Percentiles rank a stretch among this genome's conserved stretches.
Evolutionary conservation across 2,113 vertebrate genomes (phyloP).

Genomic region (Malurus elegans): DNA sequence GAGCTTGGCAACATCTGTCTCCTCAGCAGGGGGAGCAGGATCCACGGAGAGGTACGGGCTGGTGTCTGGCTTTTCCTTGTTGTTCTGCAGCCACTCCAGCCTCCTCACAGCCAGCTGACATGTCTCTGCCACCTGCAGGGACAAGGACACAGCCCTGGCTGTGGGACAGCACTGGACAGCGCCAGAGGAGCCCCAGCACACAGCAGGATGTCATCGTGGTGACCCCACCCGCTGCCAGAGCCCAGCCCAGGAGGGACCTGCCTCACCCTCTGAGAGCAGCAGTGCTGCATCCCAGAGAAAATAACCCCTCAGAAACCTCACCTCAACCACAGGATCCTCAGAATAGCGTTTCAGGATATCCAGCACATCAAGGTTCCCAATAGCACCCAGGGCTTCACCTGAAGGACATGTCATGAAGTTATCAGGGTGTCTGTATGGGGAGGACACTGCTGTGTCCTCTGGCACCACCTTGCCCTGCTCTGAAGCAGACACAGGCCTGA

Average conservation of each 20-base stretch:
- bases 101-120: conserved; percentile 88
- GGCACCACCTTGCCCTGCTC: neutral
- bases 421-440: accelerated
- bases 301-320: neutral
- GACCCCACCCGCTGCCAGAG: too few species aligned
- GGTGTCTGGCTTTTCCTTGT: neutral
- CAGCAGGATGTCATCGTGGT: neutral
- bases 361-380: conserved; percentile 83
- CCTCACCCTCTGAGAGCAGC: neutral
- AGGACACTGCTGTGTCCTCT: neutral
- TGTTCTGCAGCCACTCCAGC: conserved; percentile 85
- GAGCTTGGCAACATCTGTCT: conserved; percentile 69
- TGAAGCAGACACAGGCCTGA: neutral
- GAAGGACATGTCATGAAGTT: accelerated
- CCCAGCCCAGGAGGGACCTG: neutral
- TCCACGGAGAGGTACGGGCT: conserved; percentile 88
- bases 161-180: accelerated
- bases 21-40: conserved; percentile 84
- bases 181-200: accelerated
- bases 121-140: conserved; percentile 87
- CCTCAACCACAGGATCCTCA: conserved; percentile 85
- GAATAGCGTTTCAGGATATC: conserved; percentile 83
- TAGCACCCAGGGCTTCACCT: conserved; percentile 96
- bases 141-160: accelerated
- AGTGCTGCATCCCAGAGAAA: neutral